Base-by-base conservation (phyloP, 2,888 invertebrate genomes). In the Lasioglossum morio region DNA sequence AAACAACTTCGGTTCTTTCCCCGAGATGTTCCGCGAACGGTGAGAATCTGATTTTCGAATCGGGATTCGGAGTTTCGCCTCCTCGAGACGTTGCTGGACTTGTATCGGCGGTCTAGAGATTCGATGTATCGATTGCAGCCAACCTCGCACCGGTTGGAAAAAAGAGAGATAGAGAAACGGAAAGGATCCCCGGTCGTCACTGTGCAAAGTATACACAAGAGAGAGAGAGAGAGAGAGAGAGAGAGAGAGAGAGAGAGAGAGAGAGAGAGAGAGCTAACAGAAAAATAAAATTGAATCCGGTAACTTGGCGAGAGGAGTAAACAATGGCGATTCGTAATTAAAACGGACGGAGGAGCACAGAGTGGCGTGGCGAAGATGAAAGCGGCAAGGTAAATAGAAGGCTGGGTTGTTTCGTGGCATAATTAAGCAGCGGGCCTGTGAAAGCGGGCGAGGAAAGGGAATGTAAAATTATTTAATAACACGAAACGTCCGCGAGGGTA, bases 301-400 rank as follows among this genome's bases (percentile, higher is more conserved):
- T 19, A 43, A 60, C 77, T 77, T 57, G 37, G 37, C 19, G 53
- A 70, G 74, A 14, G 19, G 7, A 70, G 79, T 72, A 85, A 86
- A 86, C 86, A 86, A 85, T 78, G 74, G 48, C 63, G 81, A 85
- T 76, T 81, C 85, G 72, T 80, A 86, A 86, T 86, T 86, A 86
- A 86, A 86, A 85, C 80, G 69, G 85, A 75, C 77, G 85, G 70
- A 80, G 77, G 77, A 85, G 63, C 79, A 80, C 46, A 48, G 79
- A 60, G 60, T 53, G 60, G 60, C 57, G 73, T 23, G 66, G 27
- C 73, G 48, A 75, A 23, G 85, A 86, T 84, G 77, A 81, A 86
- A 86, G 69, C 60, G 34, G 63, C 40, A 27, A 63, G 74, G 66
- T 74, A 80, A 85, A 84, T 77, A 80, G 40, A 75, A 27, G 46